Percentiles rank a stretch among this genome's conserved stretches.
Conservation (phyloP, 1,140 invertebrate genomes). For the Drosophila funebris region DNA sequence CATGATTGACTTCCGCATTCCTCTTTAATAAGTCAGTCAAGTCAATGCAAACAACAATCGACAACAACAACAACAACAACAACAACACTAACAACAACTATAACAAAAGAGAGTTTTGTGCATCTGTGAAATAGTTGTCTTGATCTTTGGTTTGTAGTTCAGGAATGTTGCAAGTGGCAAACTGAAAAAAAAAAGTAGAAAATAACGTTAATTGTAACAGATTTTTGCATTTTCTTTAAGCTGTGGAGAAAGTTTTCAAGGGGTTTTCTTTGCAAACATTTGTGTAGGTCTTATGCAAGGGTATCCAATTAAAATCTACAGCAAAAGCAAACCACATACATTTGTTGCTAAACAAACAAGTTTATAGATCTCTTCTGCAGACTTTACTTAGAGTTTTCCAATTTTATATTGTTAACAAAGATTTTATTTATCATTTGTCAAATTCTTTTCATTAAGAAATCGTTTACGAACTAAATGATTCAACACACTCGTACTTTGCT, state of each 20-base stretch:
- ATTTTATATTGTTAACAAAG: too few relatives aligned
- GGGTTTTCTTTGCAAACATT: not conserved
- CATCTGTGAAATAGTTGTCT: constrained; percentile 8
- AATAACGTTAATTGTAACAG: constrained; percentile 5
- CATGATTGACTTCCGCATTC: constrained; percentile 59
- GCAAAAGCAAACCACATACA: not conserved
- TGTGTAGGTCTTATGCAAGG: not conserved
- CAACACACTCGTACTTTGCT: too few relatives aligned
- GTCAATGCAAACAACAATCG: constrained; percentile 14
- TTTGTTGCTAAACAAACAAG: not conserved
- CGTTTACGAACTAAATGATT: too few relatives aligned
- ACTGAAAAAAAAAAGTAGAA: not conserved
- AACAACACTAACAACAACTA: constrained; percentile 27
- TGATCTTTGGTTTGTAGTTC: constrained; percentile 16
- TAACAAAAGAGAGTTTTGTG: constrained; percentile 8
- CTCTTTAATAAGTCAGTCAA: constrained; percentile 62
- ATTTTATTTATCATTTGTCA: too few relatives aligned
- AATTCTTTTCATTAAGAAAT: too few relatives aligned
- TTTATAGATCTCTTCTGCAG: too few relatives aligned
- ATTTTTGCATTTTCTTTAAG: not conserved
- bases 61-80: constrained; percentile 32
- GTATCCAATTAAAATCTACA: not conserved
- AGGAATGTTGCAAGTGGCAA: constrained; percentile 9
- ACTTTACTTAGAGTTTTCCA: not conserved
- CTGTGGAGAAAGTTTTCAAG: not conserved